phyloP scores from a whole-genome alignment of 2,888 invertebrate genomes.

The Mesoligia furuncula region DNA sequence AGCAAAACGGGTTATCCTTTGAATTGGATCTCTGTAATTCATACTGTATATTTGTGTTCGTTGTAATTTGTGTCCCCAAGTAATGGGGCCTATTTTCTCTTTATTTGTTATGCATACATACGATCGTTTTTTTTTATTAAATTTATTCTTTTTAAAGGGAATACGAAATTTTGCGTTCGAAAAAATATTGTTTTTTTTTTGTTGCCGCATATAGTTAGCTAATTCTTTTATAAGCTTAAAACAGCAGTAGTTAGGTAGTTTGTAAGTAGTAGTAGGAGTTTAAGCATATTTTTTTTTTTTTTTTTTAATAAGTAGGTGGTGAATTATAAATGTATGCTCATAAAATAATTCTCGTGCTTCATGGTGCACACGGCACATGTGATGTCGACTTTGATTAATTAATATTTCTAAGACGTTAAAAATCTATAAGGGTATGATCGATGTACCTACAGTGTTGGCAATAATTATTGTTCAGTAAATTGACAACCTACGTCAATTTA shows the following conservation, averaged over 20 bases:
- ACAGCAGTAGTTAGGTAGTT: no score
- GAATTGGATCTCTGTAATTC: slow-evolving; percentile 65
- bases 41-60: slow-evolving; percentile 47
- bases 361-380: no score
- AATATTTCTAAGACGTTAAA: no score
- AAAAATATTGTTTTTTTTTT: neutral
- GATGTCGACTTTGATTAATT: no score
- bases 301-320: no score
- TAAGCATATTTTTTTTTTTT: no score
- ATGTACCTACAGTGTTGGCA: no score
- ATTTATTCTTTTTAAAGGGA: slow-evolving; percentile 36
- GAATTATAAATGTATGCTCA: neutral
- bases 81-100: slow-evolving; percentile 66
- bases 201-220: neutral
- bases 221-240: slow-evolving; percentile 17
- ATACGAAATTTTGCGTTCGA: neutral
- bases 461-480: no score
- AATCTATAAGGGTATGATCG: no score
- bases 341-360: neutral
- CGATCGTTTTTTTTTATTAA: slow-evolving; percentile 31
- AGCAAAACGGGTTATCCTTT: slow-evolving; percentile 38
- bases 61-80: slow-evolving; percentile 69
- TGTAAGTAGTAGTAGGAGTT: no score
- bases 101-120: slow-evolving; percentile 41
- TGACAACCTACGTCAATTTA: no score